Evolutionary conservation across 2,113 vertebrate species (phyloP), one percentile per base, ranked within the genome.

Genomic region (Burhinus bistriatus): DNA sequence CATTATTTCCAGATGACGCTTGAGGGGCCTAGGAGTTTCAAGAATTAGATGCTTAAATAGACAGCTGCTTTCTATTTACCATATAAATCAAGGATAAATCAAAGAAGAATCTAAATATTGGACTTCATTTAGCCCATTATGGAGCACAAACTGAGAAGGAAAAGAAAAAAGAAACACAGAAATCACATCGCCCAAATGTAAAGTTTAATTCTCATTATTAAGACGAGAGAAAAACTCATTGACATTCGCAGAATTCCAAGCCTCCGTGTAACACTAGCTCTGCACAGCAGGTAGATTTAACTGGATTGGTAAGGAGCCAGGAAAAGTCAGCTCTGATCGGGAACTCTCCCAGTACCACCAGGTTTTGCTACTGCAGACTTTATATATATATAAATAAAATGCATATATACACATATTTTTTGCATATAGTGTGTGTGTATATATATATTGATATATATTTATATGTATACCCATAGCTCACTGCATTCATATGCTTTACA

Each of bases 1-100:
- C 98, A 99, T 99, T 98, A 98, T 98, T 99, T 99, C 99, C 99
- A 99, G 99, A 99, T 99, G 99, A 98, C 73, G 98, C 98, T 98
- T 66, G 94, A 98, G 97, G 98, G 98, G 97, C 96, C 97, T 91
- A 94, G 32, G 94, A 97, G 96, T 97, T 98, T 96, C 88, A 94
- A 97, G 96, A 98, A 96, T 96, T 97, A 98, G 98, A 98, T 93
- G 98, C 97, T 97, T 96, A 97, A 97, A 97, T 47, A 95, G 97
- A 96, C 98, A 98, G 98, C 98, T 98, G 98, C 97, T 99, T 99
- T 98, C 97, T 98, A 98, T 99, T 99, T 98, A 87, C 87, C 97
- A 94, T 97, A 96, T 96, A 98, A 98, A 98, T 98, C 96, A 97
- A 96, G 89, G 95, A 89, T 90, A 97, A 98, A 98, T 98, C 97